Conservation (phyloP, 2,113 vertebrate species). For the Lathamus discolor region DNA sequence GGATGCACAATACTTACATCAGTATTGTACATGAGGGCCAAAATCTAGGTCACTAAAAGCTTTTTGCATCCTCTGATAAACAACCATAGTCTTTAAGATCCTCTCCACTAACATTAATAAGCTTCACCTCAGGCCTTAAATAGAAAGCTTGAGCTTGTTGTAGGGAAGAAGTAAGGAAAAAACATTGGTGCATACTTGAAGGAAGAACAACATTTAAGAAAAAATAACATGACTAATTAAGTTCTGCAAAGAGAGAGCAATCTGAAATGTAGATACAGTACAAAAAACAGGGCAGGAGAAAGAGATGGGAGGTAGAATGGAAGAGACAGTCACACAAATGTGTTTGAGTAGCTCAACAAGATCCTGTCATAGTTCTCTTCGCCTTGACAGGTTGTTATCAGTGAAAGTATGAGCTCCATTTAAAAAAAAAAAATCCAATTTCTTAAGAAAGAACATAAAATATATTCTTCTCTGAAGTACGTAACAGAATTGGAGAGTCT, state of each 20-base stretch:
- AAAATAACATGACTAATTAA: not conserved
- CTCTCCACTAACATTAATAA: not conserved
- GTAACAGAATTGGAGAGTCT: not conserved
- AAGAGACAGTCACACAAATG: fast-evolving
- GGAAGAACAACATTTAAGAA: not conserved
- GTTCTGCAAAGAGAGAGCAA: not conserved
- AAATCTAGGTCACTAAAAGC: conserved; percentile 38
- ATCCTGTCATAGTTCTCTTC: not conserved
- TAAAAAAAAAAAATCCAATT: not conserved
- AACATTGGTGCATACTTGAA: not conserved
- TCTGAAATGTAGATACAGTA: not conserved
- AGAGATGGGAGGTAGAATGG: fast-evolving
- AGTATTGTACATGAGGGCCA: not conserved
- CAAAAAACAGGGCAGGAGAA: not conserved
- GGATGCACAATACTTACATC: not conserved
- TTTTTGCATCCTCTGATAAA: not conserved
- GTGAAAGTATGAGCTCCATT: not conserved
- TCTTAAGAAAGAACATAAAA: not conserved
- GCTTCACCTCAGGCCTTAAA: not conserved
- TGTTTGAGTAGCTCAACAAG: not conserved
- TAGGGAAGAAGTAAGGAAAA: not conserved
- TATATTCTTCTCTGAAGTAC: not conserved
- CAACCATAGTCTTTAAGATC: not conserved
- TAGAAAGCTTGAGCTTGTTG: not conserved
- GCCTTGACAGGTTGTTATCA: not conserved